phyloP scores from a whole-genome alignment of 2,888 invertebrate genomes.

The Schizaphis graminum region DNA sequence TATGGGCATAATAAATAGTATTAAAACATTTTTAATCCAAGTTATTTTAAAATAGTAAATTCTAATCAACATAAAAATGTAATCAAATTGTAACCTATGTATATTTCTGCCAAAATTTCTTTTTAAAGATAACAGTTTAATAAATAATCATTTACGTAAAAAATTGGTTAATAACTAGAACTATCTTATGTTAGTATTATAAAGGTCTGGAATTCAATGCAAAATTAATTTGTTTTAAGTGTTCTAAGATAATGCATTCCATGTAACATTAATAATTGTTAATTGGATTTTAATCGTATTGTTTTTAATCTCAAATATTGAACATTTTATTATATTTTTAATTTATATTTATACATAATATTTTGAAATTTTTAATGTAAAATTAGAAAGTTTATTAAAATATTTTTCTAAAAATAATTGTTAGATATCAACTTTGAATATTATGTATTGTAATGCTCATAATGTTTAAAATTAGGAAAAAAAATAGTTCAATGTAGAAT shows the following conservation, averaged over 20 bases:
- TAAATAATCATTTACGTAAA: not conserved
- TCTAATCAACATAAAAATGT: not conserved
- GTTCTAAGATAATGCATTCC: not conserved
- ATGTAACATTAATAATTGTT: not conserved
- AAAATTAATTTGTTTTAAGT: not conserved
- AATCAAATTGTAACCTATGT: not conserved
- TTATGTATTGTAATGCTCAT: not conserved
- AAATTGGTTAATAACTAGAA: not conserved
- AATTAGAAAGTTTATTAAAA: not conserved
- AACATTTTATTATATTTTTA: not conserved
- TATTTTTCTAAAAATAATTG: not conserved
- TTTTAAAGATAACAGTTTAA: not conserved
- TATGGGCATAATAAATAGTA: not conserved
- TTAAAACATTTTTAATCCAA: not conserved
- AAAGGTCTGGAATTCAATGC: not conserved
- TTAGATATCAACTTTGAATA: not conserved
- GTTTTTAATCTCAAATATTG: not conserved
- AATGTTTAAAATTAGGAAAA: not conserved
- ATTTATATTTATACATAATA: not conserved
- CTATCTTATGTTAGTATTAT: not conserved
- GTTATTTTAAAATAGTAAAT: not conserved
- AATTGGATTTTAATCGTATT: not conserved
- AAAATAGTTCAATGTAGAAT: not conserved
- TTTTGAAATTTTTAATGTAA: not conserved
- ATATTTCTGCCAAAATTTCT: not conserved